Base-by-base conservation (phyloP, 1,140 invertebrate genomes). In the Macrobrachium nipponense region DNA sequence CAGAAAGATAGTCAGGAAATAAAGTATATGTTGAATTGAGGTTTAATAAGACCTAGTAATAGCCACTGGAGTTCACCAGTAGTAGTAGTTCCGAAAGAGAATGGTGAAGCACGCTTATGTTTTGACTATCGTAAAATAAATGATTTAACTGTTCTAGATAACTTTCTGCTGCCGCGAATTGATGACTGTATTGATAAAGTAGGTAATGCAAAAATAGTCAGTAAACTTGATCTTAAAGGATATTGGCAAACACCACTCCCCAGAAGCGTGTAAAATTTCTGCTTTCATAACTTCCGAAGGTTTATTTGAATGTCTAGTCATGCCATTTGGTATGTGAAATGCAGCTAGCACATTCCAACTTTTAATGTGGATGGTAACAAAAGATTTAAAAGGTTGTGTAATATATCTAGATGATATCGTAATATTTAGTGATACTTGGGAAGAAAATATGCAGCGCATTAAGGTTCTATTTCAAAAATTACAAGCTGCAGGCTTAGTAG, bases 181-280 rank as follows among this genome's bases (percentile, higher is more conserved):
- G 77, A 62, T 61, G 60, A 79, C 23, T 79, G 77, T 79, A 79
- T 79, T 20, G 60, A 79, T 64, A 14, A 64, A 6, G 12, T 79
- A n/a, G 77, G 60, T 20, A 15, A 62, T 60, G 60, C 20, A 14
- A 79, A 79, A 20, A 61, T n/a, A 18, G n/a, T 79, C 18, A 60
- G 0, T 18, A 79, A 79, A 61, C 15, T 79, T 20, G 1, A 61
- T 60, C 20, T 79, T 14, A 79, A 79, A 14, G 77, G 77, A 20
- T 79, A 79, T 18, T 79, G 5, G 58, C 51, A 79, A 79, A 60
- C 62, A 79, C 17, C 51, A 61, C 58, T 62, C 11, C 59, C 77
- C 20, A 43, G 62, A 15, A 79, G 60, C 20, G 77, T 23, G 11
- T 61, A 79, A 61, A 20, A 79, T 61, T 14, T 79, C 77, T 23